Evolutionary conservation across 2,113 vertebrate genomes (phyloP).

Genomic region (Colossoma macropomum): DNA sequence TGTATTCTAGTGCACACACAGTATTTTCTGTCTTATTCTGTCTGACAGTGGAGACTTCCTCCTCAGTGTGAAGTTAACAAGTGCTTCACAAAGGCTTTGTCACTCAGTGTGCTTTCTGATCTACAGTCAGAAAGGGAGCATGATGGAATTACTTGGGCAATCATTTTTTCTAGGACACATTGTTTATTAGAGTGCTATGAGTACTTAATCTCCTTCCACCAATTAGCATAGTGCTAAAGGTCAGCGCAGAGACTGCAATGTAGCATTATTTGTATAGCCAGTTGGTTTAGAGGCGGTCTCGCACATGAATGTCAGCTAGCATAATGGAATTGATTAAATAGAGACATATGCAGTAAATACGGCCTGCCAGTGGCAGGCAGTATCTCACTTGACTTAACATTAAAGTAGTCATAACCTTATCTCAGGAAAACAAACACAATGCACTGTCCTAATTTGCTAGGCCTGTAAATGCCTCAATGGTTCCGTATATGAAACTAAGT

Average conservation of each 20-base stretch:
- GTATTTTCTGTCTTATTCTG: background rate
- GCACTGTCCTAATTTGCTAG: too few relatives aligned
- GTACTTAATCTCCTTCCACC: slow-evolving; percentile 10
- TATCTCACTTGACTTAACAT: too few relatives aligned
- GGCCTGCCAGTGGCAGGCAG: background rate
- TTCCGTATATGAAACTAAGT: too few relatives aligned
- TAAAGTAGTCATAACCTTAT: too few relatives aligned
- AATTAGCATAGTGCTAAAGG: slow-evolving; percentile 35
- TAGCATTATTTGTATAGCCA: slow-evolving; percentile 5
- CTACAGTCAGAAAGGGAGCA: background rate
- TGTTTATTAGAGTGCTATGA: background rate
- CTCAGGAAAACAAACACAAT: too few relatives aligned
- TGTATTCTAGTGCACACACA: background rate
- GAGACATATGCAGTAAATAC: slow-evolving; percentile 31
- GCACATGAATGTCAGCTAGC: slow-evolving; percentile 14
- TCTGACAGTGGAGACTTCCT: background rate
- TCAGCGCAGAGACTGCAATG: slow-evolving; percentile 13
- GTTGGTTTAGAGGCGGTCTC: background rate
- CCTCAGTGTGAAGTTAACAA: too few relatives aligned
- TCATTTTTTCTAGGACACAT: slow-evolving; percentile 27
- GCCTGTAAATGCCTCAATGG: too few relatives aligned
- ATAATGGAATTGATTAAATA: slow-evolving; percentile 29
- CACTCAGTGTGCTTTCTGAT: background rate
- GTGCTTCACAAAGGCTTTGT: background rate
- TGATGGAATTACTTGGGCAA: slow-evolving; percentile 18